Evolutionary conservation across 2,113 vertebrate species (phyloP), one percentile per base, ranked within the genome.

Genomic region (Xiphophorus couchianus): DNA sequence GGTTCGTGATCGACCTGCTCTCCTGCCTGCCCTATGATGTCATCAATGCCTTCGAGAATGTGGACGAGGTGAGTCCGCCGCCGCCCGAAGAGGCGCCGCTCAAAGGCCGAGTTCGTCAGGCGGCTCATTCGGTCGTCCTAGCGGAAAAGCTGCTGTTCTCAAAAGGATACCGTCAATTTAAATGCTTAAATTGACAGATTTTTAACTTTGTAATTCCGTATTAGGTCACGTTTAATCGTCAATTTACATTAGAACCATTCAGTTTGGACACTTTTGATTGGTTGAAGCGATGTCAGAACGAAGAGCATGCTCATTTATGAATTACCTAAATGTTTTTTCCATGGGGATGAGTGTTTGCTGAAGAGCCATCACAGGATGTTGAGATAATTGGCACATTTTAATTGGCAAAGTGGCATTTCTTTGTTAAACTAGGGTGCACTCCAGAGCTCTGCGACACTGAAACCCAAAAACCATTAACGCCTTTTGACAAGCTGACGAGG

Each of bases 21-120:
- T 99, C 98, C 83, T 99, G 98, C 79, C 94, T 99, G 92, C 98
- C 98, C 0, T 99, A 99, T 62, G 98, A 99, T 66, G 97, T 99
- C 95, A 99, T 99, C 95, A 99, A 99, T 80, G 98, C 98, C 42
- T 99, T 99, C 87, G 98, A 99, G 93, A 99, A 99, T 9, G 97
- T 99, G 3, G 98, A 99, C 75, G 98, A 99, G 97, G 98, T 99
- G 86, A 97, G 97, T 96, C 63, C 9, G 12, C 19, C n/a, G 27
- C 33, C 19, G 54, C 2, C 17, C 1, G 30, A 28, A 61, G 25
- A 0, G 28, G 29, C 28, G 7, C 6, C 10, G 29, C 28, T 37
- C 28, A 62, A 42, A 37, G 35, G 2, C 3, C 25, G 60, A 58
- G n/a, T 9, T 8, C 8, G 19, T 29, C 28, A 11, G 17, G 15